Percentiles rank a stretch among this genome's conserved stretches.
Evolutionary conservation across 2,113 vertebrate species (phyloP).

Genomic region (Salvelinus namaycush): DNA sequence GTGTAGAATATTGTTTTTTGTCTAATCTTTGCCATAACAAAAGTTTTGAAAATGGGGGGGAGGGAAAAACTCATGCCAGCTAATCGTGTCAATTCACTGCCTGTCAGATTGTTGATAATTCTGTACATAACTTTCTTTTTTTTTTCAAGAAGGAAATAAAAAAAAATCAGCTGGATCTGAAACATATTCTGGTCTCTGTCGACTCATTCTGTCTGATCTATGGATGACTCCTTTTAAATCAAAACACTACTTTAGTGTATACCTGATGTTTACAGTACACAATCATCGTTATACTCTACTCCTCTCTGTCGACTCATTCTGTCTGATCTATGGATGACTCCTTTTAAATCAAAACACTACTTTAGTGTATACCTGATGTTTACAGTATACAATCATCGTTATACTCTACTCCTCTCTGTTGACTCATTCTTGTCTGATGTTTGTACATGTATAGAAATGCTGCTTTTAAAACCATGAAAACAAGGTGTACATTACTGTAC

Average conservation of each 20-base stretch:
- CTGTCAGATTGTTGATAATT: constrained; percentile 99
- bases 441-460: too few species aligned
- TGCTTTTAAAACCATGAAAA: too few species aligned
- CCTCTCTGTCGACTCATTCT: constrained; percentile 32
- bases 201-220: constrained; percentile 36
- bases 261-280: neutral
- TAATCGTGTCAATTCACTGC: constrained; percentile 98
- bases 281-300: too few species aligned
- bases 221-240: neutral
- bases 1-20: constrained; percentile 89
- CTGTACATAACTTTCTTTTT: constrained; percentile 91
- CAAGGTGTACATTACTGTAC: neutral
- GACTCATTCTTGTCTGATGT: too few species aligned
- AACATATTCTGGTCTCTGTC: constrained; percentile 73
- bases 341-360: neutral
- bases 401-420: too few species aligned
- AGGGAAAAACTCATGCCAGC: constrained; percentile 85
- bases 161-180: constrained; percentile 99
- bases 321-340: constrained; percentile 11
- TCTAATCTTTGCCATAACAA: constrained; percentile 89
- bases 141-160: constrained; percentile 97
- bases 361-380: neutral
- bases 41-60: constrained; percentile 63
- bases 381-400: neutral
- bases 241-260: neutral